Conservation (phyloP, 2,888 invertebrate genomes). For the Peribatodes rhomboidaria region DNA sequence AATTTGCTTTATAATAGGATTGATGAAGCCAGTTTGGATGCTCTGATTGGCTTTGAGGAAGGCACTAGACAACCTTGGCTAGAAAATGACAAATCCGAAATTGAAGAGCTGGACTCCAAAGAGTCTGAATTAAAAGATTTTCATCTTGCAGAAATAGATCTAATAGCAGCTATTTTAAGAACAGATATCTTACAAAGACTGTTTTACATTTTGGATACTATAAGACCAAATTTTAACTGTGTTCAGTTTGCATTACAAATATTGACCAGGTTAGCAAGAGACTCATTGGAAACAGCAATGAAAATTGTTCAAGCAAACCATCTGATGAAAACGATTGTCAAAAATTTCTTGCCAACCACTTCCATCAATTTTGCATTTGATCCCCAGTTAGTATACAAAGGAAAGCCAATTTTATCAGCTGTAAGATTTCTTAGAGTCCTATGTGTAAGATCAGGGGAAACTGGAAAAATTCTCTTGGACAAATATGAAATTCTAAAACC, state of each 20-base stretch:
- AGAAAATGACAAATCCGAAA: slow-evolving; percentile 83
- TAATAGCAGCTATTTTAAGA: slow-evolving; percentile 90
- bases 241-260: slow-evolving; percentile 92
- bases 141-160: slow-evolving; percentile 94
- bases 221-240: slow-evolving; percentile 90
- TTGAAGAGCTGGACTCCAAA: slow-evolving; percentile 84
- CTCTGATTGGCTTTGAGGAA: slow-evolving; percentile 88
- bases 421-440: slow-evolving; percentile 91
- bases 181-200: slow-evolving; percentile 91
- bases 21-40: slow-evolving; percentile 92
- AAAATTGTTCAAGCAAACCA: slow-evolving; percentile 88
- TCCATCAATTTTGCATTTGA: slow-evolving; percentile 72
- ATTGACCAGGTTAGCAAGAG: slow-evolving; percentile 91
- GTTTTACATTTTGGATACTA: slow-evolving; percentile 91
- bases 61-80: slow-evolving; percentile 88
- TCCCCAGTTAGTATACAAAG: slow-evolving; percentile 84
- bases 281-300: slow-evolving; percentile 89
- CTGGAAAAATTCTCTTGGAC: slow-evolving; percentile 82
- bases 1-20: slow-evolving; percentile 91
- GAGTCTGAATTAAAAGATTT: slow-evolving; percentile 92
- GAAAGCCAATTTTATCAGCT: slow-evolving; percentile 89
- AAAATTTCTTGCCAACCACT: slow-evolving; percentile 85
- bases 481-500: slow-evolving; percentile 85
- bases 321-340: slow-evolving; percentile 87
- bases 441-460: slow-evolving; percentile 86